Conservation (phyloP, 2,888 invertebrate species). For the Formica aserva region DNA sequence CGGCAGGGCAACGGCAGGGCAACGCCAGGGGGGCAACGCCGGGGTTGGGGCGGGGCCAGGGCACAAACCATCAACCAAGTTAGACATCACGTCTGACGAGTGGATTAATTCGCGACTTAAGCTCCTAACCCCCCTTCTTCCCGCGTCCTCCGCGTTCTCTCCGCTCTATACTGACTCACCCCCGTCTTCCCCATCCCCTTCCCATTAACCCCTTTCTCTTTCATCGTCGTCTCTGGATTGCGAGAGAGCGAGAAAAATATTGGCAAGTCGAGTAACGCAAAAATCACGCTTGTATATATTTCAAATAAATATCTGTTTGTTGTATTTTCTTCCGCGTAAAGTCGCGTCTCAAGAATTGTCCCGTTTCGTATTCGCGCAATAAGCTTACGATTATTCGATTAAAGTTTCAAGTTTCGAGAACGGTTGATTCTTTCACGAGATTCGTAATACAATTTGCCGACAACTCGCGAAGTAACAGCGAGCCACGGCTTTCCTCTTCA, state of each 20-base stretch:
- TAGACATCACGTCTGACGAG: conserved; percentile 81
- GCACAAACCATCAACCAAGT: conserved; percentile 86
- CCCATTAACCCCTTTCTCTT: conserved; percentile 1
- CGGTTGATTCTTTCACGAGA: conserved; percentile 10
- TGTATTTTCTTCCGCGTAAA: background rate
- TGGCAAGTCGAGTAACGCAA: conserved; percentile 51
- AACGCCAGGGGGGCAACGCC: conserved; percentile 83
- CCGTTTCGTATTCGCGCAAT: conserved; percentile 17
- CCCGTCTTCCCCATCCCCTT: background rate
- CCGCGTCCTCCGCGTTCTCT: conserved; percentile 8
- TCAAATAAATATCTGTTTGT: background rate
- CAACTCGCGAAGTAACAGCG: background rate
- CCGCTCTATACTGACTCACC: background rate
- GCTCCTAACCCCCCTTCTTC: conserved; percentile 56
- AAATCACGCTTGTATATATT: conserved; percentile 8
- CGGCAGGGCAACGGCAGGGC: conserved; percentile 83
- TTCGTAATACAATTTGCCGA: conserved; percentile 22
- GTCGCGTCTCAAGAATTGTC: background rate
- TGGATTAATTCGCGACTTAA: conserved; percentile 72
- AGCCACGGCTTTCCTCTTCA: background rate
- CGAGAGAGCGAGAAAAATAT: conserved; percentile 58
- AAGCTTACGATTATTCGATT: conserved; percentile 12
- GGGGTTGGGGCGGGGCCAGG: conserved; percentile 86
- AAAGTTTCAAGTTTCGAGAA: conserved; percentile 2
- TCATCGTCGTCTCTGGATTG: background rate